These are phyloP conservation scores for Pogonocherus hispidulus DNA, from an alignment of 2,888 invertebrate species.

Conservation along the genomic window DNA sequence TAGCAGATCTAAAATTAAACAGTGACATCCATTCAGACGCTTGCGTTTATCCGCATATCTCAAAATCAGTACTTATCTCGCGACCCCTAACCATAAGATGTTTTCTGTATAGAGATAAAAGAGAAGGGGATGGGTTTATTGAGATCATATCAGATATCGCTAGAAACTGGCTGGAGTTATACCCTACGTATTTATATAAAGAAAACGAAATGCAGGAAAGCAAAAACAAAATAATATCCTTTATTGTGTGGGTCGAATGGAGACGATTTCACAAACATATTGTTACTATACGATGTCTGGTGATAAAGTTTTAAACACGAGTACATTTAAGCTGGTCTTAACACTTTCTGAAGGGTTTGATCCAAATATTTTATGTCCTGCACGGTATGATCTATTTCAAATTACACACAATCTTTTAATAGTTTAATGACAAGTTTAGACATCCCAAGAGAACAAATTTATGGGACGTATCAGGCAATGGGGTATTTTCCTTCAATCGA, in stretches of 20 bases:
- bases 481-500: no score
- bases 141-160: slow-evolving; percentile 16
- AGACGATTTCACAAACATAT: background rate
- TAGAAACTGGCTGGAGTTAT: background rate
- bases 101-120: slow-evolving; percentile 15
- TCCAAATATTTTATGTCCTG: no score
- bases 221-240: slow-evolving; percentile 16
- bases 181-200: background rate
- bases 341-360: no score
- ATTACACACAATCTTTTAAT: no score
- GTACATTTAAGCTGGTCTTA: no score
- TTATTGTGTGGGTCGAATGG: background rate
- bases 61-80: slow-evolving; percentile 13
- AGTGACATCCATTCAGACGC: background rate
- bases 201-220: background rate
- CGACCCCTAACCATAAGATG: slow-evolving; percentile 11
- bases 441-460: no score
- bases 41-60: background rate
- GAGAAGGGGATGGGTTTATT: slow-evolving; percentile 6
- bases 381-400: no score
- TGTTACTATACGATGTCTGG: background rate
- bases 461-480: no score
- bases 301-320: background rate
- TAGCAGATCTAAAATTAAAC: background rate
- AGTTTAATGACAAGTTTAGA: no score